These are phyloP conservation scores for Chesias legatella DNA, from an alignment of 2,888 invertebrate genomes.

Conservation along the genomic window DNA sequence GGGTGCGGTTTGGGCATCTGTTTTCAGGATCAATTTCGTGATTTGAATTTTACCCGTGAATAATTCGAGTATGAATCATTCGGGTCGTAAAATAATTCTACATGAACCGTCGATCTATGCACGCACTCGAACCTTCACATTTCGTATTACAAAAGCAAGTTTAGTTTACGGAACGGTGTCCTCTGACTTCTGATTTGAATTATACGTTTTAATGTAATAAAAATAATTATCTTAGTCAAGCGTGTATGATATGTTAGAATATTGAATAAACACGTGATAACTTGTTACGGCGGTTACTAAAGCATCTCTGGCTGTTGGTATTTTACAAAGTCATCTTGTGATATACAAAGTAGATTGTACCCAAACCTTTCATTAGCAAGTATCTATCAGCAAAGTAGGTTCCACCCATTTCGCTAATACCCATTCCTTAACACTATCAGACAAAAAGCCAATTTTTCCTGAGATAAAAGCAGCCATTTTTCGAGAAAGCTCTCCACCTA, in stretches of 20 bases:
- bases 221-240: no score
- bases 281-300: no score
- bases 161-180: no score
- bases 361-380: slow-evolving; percentile 18
- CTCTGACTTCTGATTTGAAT: no score
- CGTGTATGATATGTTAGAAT: no score
- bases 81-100: slow-evolving; percentile 5
- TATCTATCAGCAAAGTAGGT: slow-evolving; percentile 29
- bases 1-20: slow-evolving; percentile 43
- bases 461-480: slow-evolving; percentile 59
- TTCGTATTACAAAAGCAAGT: no score
- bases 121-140: no score
- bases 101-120: no score
- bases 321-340: background rate
- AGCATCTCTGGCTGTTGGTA: no score
- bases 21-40: slow-evolving; percentile 40
- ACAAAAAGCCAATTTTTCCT: slow-evolving; percentile 49
- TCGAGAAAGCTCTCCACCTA: slow-evolving; percentile 56
- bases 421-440: slow-evolving; percentile 51
- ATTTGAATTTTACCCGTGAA: slow-evolving; percentile 34
- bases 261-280: no score
- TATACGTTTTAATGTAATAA: no score
- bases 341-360: slow-evolving; percentile 11
- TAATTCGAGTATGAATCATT: slow-evolving; percentile 17
- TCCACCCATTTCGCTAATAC: slow-evolving; percentile 29